These are phyloP conservation scores for Eupithecia insigniata DNA, from an alignment of 2,888 invertebrate genomes.

Conservation along the genomic window DNA sequence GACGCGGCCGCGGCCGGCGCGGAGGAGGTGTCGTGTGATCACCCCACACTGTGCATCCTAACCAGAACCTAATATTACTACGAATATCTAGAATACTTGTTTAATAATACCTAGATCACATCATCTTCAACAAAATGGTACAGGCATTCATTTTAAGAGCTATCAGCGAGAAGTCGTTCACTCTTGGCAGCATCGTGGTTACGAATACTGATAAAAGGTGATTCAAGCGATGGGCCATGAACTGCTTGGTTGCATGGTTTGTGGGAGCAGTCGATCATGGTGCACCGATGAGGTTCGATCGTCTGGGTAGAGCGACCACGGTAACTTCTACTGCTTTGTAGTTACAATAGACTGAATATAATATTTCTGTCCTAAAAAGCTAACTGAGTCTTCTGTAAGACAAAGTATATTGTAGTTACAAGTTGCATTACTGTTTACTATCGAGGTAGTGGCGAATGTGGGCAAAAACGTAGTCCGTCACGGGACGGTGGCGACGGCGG, in stretches of 20 bases:
- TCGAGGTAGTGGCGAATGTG: neutral
- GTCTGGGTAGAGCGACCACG: neutral
- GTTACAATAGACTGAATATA: neutral
- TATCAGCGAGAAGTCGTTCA: neutral
- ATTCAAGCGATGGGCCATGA: neutral
- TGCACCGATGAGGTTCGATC: neutral
- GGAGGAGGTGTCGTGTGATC: slow-evolving; percentile 31
- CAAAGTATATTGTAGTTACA: neutral
- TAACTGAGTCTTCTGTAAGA: neutral
- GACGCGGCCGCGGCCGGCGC: slow-evolving; percentile 18
- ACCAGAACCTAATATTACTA: slow-evolving; percentile 14
- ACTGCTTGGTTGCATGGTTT: neutral
- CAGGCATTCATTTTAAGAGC: neutral
- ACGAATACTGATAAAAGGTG: neutral
- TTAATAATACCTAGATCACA: neutral
- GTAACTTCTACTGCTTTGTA: neutral
- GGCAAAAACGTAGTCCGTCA: slow-evolving; percentile 41
- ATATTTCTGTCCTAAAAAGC: neutral
- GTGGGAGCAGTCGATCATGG: too few species aligned
- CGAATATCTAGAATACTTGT: too few species aligned
- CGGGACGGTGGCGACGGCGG: slow-evolving; percentile 34
- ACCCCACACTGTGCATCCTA: slow-evolving; percentile 1
- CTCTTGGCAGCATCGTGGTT: neutral
- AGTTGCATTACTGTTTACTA: slow-evolving; percentile 14
- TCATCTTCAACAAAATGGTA: neutral